Base-by-base conservation (phyloP, 2,888 invertebrate species). In the Heliconius ismenius region DNA sequence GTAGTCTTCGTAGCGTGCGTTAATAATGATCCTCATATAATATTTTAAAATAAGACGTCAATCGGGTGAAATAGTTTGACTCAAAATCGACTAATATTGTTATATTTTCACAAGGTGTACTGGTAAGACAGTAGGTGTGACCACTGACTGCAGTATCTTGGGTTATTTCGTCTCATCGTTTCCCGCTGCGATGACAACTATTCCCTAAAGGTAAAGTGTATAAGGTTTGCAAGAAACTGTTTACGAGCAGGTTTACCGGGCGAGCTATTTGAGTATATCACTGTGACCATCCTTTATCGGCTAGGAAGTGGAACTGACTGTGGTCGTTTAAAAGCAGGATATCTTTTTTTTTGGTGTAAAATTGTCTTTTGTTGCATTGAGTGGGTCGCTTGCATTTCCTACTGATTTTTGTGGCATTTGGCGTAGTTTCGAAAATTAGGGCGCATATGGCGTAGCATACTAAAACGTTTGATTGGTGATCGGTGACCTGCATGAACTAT, bases 91-190 rank as follows among this genome's bases (percentile, higher is more conserved):
- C 94, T 94, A 94, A 94, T 94, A 90, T 87, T 93, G 88, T 93
- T 94, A 93, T 93, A 92, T 92, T 93, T 93, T 93, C 92, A 93
- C 91, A 93, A 94, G 94, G 94, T 94, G 91, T 93, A 92, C 93
- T 93, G 92, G 91, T 93, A 93, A 92, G 92, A 93, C 92, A 92
- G 92, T 93, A 94, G 93, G 93, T 93, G 93, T 92, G 93, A 89
- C 88, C 88, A 91, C 87, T 28, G 28, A 91, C 87, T 32, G 32
- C 91, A 87, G 92, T 90, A 88, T 90, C 86, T 92, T 86, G 91
- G 89, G 89, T 91, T 87, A 91, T 89, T 93, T 91, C 91, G 83
- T 80, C 89, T 86, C 87, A 89, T 89, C 89, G 89, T 86, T 84
- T 87, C 88, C 89, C 85, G 91, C 90, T 83, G 83, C 85, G 89